Conservation (phyloP, 2,113 vertebrate species). For the Romanogobio albipinnatus region DNA sequence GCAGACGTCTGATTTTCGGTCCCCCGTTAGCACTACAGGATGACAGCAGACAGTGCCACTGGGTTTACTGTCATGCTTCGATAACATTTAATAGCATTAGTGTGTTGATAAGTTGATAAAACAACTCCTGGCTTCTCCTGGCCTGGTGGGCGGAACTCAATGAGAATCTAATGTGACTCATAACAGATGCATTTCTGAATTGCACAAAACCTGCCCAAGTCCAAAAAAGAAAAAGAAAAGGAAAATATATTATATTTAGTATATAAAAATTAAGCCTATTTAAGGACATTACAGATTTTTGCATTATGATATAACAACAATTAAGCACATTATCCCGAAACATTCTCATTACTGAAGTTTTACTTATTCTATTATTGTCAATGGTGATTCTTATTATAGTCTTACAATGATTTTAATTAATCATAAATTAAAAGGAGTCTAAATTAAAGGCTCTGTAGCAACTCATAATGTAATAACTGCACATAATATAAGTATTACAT, state of each 20-base stretch:
- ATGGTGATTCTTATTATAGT: not conserved
- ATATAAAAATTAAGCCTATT: not conserved
- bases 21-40: not conserved
- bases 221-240: not conserved
- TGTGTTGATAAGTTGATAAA: conserved; percentile 38
- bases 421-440: not conserved
- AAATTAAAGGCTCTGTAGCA: not conserved
- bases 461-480: too few relatives aligned
- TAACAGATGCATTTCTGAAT: not conserved
- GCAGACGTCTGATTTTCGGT: conserved; percentile 34
- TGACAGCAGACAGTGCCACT: conserved; percentile 28
- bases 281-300: not conserved
- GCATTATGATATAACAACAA: not conserved
- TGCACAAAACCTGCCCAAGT: not conserved
- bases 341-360: not conserved
- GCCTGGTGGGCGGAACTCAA: not conserved
- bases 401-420: not conserved
- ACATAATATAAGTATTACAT: too few relatives aligned
- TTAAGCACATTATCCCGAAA: not conserved
- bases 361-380: not conserved
- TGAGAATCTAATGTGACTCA: conserved; percentile 6
- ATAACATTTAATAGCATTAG: conserved; percentile 36
- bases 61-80: conserved; percentile 32
- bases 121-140: conserved; percentile 24
- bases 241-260: not conserved